Conservation (phyloP, 2,113 vertebrate species). For the Triplophysa tibetana region DNA sequence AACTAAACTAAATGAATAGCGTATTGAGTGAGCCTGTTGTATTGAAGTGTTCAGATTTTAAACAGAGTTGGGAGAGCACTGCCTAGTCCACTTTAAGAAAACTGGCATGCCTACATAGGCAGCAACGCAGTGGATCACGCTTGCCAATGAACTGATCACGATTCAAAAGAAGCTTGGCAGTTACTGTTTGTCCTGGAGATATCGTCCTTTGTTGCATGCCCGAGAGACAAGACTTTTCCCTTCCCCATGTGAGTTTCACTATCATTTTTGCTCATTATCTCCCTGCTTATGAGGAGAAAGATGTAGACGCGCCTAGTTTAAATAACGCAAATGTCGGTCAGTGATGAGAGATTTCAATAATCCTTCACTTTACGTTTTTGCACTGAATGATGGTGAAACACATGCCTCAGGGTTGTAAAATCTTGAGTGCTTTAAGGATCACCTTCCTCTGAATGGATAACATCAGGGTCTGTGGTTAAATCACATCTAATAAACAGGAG, state of each 20-base stretch:
- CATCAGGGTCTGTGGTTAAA: not conserved
- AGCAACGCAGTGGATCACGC: conserved; percentile 9
- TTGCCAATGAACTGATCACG: conserved; percentile 29
- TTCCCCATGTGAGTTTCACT: conserved; percentile 49
- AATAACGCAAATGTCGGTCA: not conserved
- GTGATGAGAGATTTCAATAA: conserved; percentile 2
- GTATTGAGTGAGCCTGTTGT: not conserved
- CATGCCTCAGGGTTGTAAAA: conserved; percentile 5
- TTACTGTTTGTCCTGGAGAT: conserved; percentile 18
- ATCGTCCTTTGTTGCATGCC: conserved; percentile 3
- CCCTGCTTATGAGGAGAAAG: conserved; percentile 1
- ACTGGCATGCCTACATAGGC: not conserved
- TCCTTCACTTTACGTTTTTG: conserved; percentile 15
- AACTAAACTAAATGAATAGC: conserved; percentile 12
- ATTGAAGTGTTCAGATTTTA: not conserved
- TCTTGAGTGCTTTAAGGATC: conserved; percentile 14
- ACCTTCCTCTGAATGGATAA: conserved; percentile 17
- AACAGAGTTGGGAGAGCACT: not conserved
- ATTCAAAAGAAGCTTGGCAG: conserved; percentile 16
- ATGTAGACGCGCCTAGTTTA: not conserved
- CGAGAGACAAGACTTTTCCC: conserved; percentile 22
- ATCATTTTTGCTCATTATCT: conserved; percentile 54
- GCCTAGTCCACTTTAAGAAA: not conserved
- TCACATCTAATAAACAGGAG: conserved; percentile 18
- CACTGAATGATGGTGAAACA: conserved; percentile 36